phyloP scores from a whole-genome alignment of 2,797 vertebrate species.

The Arvicola amphibius region DNA sequence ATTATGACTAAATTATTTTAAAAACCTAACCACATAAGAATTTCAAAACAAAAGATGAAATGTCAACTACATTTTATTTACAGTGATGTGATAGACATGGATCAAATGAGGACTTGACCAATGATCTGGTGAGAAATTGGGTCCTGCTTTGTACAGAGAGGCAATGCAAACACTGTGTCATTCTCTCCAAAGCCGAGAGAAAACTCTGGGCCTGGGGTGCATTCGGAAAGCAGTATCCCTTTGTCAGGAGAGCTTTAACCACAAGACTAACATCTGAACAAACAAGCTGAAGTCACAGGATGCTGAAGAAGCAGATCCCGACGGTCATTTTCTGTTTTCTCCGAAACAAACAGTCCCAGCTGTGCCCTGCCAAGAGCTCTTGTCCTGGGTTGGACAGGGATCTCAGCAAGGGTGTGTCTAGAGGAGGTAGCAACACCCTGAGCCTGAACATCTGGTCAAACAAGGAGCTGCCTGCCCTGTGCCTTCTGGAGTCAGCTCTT shows the following conservation, averaged over 20 bases:
- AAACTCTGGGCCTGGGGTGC: neutral
- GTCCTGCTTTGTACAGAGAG: neutral
- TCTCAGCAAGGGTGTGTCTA: neutral
- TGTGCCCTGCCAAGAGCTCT: neutral
- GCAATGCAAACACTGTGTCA: neutral
- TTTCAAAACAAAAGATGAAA: conserved; percentile 49
- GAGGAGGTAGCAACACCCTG: neutral
- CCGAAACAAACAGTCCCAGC: conserved; percentile 29
- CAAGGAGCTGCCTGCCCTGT: conserved; percentile 11
- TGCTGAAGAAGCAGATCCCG: neutral
- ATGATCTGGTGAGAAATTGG: neutral
- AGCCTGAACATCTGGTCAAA: conserved; percentile 46
- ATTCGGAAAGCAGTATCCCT: neutral
- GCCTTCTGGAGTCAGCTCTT: neutral
- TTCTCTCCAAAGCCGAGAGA: neutral
- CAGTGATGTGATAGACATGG: neutral
- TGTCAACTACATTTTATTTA: neutral
- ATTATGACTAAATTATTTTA: neutral
- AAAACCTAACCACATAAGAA: conserved; percentile 1
- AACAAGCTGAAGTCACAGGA: conserved; percentile 58
- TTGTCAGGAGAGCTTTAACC: conserved; percentile 43
- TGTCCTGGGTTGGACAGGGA: neutral
- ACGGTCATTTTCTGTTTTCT: conserved; percentile 37
- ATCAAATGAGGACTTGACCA: conserved; percentile 21
- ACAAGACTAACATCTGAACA: conserved; percentile 70